Percentiles rank a stretch among this genome's conserved stretches.
These are phyloP conservation scores for Zaprionus africanus DNA, from an alignment of 1,140 invertebrate genomes.

Conservation along the genomic window DNA sequence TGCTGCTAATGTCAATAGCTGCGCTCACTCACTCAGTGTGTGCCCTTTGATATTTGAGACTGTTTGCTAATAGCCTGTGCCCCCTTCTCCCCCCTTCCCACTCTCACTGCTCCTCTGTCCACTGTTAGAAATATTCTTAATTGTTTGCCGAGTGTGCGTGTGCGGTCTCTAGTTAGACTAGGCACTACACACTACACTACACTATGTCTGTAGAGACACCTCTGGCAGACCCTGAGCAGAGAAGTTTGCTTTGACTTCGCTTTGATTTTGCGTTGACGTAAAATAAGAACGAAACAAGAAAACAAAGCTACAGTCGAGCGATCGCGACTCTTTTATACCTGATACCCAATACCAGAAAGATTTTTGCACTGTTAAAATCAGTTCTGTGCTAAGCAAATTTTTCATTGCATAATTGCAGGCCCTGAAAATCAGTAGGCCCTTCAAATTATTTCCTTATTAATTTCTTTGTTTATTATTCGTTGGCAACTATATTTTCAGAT, in stretches of 20 bases:
- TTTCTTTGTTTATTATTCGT: too few species aligned
- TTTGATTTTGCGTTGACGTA: constrained; percentile 79
- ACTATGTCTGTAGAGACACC: constrained; percentile 20
- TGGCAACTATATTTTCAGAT: too few species aligned
- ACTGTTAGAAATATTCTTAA: constrained; percentile 75
- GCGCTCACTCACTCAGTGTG: constrained; percentile 16
- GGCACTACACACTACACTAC: too few species aligned
- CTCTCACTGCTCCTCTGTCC: background rate
- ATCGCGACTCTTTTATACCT: too few species aligned
- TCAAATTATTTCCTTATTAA: too few species aligned
- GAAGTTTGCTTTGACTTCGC: constrained; percentile 69
- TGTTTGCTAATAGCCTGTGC: constrained; percentile 72
- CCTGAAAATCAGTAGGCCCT: too few species aligned
- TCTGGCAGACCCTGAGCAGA: constrained; percentile 40
- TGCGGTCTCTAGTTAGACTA: constrained; percentile 54
- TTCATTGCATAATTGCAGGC: too few species aligned
- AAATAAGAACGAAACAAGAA: constrained; percentile 47
- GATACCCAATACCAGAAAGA: too few species aligned
- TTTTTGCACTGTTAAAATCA: too few species aligned
- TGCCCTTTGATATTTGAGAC: constrained; percentile 79
- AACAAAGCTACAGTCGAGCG: background rate
- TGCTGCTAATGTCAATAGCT: constrained; percentile 12
- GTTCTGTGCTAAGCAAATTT: too few species aligned
- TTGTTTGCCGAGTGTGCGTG: constrained; percentile 53
- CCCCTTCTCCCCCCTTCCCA: too few species aligned